Base-by-base conservation (phyloP, 2,113 vertebrate species). In the Etheostoma cragini region DNA sequence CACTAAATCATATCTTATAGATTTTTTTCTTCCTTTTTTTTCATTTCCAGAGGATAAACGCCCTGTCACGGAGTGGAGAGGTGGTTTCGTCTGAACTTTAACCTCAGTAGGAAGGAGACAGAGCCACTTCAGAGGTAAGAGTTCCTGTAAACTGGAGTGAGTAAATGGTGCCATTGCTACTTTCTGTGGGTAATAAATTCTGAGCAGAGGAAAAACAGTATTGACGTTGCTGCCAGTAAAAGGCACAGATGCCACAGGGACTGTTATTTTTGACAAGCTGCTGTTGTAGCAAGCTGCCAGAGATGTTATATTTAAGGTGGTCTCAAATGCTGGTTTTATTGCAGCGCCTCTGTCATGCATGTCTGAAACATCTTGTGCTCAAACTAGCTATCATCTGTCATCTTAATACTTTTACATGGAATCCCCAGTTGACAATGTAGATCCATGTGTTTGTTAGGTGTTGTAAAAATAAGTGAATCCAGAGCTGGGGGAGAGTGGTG, bases 61-160 rank as follows among this genome's bases (percentile, higher is more conserved):
- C 70, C 74, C 6, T 10, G 80, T 47, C 35, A 4, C 56, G 15
- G 85, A 79, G 80, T 50, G 72, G 65, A 68, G 19, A 50, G 78
- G 61, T 60, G 84, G 72, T 80, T 87, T 76, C 8, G 8, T 81
- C 71, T 87, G 88, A 93, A 84, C 91, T 89, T 84, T 88, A 56
- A 86, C 88, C 87, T 84, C 65, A 52, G 24, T 17, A 45, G 83
- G 83, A 91, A 85, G 83, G 78, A 84, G 67, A 57, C 30, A 80
- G 80, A 86, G 61, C 82, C 88, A 89, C 87, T 89, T 86, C 83
- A 89, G 85, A 92, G 89, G 93, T 92, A 90, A 92, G 88, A 71
- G 45, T 86, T 88, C 78, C 82, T 85, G 76, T 87, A 82, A 80
- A 81, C 58, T 15, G 1, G 8, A 82, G 73, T 49, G 82, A 75